Evolutionary conservation across 1,140 invertebrate genomes (phyloP), one percentile per base, ranked within the genome.

Genomic region (Delia radicum): DNA sequence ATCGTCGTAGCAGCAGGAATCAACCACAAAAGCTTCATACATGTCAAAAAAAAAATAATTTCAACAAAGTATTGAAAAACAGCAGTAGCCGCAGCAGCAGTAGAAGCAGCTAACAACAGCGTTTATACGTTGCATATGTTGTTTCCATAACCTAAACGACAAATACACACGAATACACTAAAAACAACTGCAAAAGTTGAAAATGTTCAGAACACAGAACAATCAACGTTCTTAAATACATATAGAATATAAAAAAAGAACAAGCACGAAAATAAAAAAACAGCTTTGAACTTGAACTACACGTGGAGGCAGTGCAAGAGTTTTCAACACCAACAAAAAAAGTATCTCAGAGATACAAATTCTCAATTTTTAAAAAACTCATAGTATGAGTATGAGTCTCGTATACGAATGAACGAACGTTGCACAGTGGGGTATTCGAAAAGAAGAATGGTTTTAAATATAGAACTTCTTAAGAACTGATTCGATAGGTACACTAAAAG

Each of bases 231-330:
- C 63, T 15, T 18, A 62, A n/a, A n/a, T 24, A 63, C 62, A 42
- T n/a, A 42, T 28, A 67, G 15, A 7, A 31, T 28, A 31, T 12
- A 26, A 21, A 26, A 31, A 7, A 74, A 74, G 26, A 74, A 74
- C 29, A 48, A 33, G 21, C 29, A 74, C 28, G n/a, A n/a, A n/a
- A n/a, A 62, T 29, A 28, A 21, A 75, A 21, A 67, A 75, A 76
- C 75, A 76, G 75, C 75, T 78, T 77, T 85, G 83, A 85, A 85
- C 83, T 85, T 85, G 83, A 85, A 85, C 83, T 85, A 85, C 83
- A 85, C 83, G 83, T 85, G 83, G 83, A 83, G 83, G 83, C 55
- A 80, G 79, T 83, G 81, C 81, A 80, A 75, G 63, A 67, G 63
- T 67, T 67, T 67, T 67, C 63, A 29, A 67, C 63, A 67, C 5